phyloP scores from a whole-genome alignment of 2,113 vertebrate genomes.

The Takifugu bimaculatus region DNA sequence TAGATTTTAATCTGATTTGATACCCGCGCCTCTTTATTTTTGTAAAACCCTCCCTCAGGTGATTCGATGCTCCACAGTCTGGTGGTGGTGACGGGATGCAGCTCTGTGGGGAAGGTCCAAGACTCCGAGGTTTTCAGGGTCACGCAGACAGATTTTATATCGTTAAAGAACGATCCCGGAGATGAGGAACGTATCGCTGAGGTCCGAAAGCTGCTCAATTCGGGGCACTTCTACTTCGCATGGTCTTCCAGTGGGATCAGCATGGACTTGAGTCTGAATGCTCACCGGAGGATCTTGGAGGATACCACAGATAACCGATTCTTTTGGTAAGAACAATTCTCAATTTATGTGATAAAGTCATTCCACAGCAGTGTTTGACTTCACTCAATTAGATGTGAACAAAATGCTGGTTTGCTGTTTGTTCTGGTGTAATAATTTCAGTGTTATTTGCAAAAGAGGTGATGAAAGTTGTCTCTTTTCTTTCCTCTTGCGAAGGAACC shows the following conservation, averaged over 20 bases:
- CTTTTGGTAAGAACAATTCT: constrained; percentile 84
- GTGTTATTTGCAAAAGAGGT: constrained; percentile 14
- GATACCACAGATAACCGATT: constrained; percentile 93
- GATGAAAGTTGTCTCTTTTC: constrained; percentile 6
- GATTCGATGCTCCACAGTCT: constrained; percentile 91
- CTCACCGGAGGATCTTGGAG: constrained; percentile 88
- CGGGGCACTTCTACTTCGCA: constrained; percentile 95
- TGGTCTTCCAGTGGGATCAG: constrained; percentile 89
- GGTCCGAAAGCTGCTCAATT: constrained; percentile 92
- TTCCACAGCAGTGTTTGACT: not conserved
- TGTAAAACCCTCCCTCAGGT: constrained; percentile 66
- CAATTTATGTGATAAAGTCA: not conserved
- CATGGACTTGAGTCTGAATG: constrained; percentile 93
- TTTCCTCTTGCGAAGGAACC: constrained; percentile 80
- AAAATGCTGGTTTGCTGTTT: not conserved
- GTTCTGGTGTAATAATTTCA: not conserved
- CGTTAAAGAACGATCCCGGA: constrained; percentile 80
- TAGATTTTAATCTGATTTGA: constrained; percentile 13
- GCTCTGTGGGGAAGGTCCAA: constrained; percentile 96
- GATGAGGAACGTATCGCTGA: constrained; percentile 93
- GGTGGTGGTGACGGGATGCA: constrained; percentile 94
- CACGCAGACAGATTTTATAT: constrained; percentile 94
- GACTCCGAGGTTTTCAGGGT: constrained; percentile 97
- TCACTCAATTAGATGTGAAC: not conserved
- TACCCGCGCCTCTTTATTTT: not conserved